phyloP scores from a whole-genome alignment of 2,113 vertebrate species.

The Harpagus bidentatus region DNA sequence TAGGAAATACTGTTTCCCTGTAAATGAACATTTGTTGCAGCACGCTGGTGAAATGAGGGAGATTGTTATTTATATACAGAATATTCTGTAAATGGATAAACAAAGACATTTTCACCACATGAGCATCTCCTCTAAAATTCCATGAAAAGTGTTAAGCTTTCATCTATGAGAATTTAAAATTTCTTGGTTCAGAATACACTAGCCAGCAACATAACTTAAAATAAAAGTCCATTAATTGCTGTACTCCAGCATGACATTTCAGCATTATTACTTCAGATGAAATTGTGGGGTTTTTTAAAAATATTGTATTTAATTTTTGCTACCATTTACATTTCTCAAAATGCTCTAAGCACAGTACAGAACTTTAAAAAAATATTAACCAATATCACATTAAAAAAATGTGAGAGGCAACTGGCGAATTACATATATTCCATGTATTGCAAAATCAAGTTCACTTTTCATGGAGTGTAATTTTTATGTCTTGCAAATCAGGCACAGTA shows the following conservation, averaged over 20 bases:
- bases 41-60: neutral
- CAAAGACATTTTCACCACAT: neutral
- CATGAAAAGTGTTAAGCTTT: neutral
- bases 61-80: neutral
- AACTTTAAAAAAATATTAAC: neutral
- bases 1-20: neutral
- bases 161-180: neutral
- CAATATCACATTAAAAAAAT: neutral
- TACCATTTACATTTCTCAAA: neutral
- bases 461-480: neutral
- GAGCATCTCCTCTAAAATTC: neutral
- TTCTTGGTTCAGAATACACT: neutral
- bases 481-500: neutral
- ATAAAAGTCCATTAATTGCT: neutral
- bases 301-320: neutral
- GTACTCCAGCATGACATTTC: neutral
- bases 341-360: neutral
- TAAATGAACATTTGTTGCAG: neutral
- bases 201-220: neutral
- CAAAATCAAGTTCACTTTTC: neutral
- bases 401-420: neutral
- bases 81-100: neutral
- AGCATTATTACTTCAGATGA: neutral
- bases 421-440: neutral
- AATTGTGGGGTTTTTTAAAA: neutral